Evolutionary conservation across 2,797 vertebrate genomes (phyloP).

Genomic region (Anisognathus igniventris): DNA sequence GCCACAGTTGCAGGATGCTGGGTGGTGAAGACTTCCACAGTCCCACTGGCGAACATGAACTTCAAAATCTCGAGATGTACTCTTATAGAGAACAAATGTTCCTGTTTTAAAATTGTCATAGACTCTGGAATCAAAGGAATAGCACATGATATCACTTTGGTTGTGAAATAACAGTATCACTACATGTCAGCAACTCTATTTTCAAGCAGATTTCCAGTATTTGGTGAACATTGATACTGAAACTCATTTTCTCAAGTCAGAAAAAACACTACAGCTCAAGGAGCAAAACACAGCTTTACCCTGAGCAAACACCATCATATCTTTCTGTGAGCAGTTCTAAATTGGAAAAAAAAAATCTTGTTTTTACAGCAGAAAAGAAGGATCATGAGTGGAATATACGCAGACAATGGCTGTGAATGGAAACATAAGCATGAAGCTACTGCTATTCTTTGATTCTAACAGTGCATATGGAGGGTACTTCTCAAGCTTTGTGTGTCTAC

Average conservation of each 20-base stretch:
- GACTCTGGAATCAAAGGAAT: conserved; percentile 62
- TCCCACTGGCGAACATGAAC: conserved; percentile 87
- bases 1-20: conserved; percentile 83
- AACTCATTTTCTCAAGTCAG: neutral
- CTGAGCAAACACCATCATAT: neutral
- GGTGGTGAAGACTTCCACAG: conserved; percentile 80
- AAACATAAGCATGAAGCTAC: neutral
- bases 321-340: neutral
- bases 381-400: neutral
- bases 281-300: neutral
- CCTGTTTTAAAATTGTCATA: conserved; percentile 86
- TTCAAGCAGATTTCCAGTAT: neutral
- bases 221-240: neutral
- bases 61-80: conserved; percentile 78
- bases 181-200: neutral
- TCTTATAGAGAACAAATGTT: conserved; percentile 86
- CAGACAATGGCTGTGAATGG: neutral
- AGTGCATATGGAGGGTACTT: neutral
- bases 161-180: neutral
- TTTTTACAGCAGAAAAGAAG: neutral
- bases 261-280: neutral
- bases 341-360: neutral
- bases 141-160: neutral
- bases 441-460: neutral
- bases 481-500: neutral